Evolutionary conservation across 2,888 invertebrate species (phyloP).

Genomic region (Penaeus monodon): DNA sequence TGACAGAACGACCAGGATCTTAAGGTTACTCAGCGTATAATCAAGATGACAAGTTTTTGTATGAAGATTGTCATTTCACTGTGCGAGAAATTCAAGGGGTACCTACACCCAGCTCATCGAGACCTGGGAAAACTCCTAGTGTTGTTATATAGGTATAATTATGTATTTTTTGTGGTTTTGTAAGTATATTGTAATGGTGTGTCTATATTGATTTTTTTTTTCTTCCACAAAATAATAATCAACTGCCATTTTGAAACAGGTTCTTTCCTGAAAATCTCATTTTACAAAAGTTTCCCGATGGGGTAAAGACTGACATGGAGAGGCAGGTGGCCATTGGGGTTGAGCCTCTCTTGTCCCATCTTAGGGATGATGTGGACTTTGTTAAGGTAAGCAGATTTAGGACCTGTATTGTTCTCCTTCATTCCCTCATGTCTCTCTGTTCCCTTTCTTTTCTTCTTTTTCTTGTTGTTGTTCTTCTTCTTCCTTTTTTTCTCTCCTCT

Average conservation of each 20-base stretch:
- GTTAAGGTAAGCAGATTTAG: slow-evolving; percentile 35
- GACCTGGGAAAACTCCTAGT: slow-evolving; percentile 53
- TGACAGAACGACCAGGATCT: slow-evolving; percentile 69
- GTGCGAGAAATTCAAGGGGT: slow-evolving; percentile 67
- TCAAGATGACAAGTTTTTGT: slow-evolving; percentile 73
- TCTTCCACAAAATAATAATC: not conserved
- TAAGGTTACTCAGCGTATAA: slow-evolving; percentile 70
- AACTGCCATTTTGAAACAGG: slow-evolving; percentile 5
- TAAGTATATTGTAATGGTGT: too few species aligned
- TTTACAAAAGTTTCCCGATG: slow-evolving; percentile 9
- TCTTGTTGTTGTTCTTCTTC: too few species aligned
- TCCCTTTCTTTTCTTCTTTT: too few species aligned
- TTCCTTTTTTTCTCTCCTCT: too few species aligned
- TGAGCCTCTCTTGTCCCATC: slow-evolving; percentile 63
- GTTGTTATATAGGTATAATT: slow-evolving; percentile 39
- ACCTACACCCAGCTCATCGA: slow-evolving; percentile 61
- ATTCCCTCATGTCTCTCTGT: too few species aligned
- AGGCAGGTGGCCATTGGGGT: slow-evolving; percentile 63
- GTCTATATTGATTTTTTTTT: too few species aligned
- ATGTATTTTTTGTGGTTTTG: not conserved
- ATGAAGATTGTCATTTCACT: slow-evolving; percentile 73
- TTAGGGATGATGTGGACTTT: slow-evolving; percentile 60
- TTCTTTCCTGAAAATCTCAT: slow-evolving; percentile 35
- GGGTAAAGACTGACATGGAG: slow-evolving; percentile 52
- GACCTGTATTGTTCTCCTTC: not conserved